A percentile compares a stretch with the other conserved stretches of the same genome.
These are phyloP conservation scores for Brachionus koreanus DNA, from an alignment of 1,140 invertebrate species.

Conservation along the genomic window DNA sequence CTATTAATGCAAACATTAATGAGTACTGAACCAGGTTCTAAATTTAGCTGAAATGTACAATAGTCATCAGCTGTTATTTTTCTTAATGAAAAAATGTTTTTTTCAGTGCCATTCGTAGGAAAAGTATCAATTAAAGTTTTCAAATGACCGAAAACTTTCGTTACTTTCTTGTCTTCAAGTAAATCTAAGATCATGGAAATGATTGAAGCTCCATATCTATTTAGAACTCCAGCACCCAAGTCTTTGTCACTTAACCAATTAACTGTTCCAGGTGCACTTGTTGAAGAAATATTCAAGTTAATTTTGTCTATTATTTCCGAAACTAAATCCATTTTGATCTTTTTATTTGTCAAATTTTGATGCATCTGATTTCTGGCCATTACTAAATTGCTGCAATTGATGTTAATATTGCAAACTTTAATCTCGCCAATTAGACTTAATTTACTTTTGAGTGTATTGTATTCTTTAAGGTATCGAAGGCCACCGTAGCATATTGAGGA, in stretches of 20 bases:
- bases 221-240: conserved; percentile 24
- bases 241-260: conserved; percentile 30
- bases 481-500: conserved; percentile 27
- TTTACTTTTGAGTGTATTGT: not conserved
- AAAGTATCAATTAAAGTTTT: not conserved
- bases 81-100: not conserved
- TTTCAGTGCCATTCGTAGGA: not conserved
- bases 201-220: not conserved
- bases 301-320: not conserved
- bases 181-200: conserved; percentile 21
- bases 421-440: not conserved
- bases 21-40: conserved; percentile 15
- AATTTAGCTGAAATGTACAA: conserved; percentile 34
- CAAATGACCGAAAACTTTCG: not conserved
- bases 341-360: not conserved
- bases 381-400: conserved; percentile 1
- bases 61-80: conserved; percentile 36
- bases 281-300: not conserved
- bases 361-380: not conserved
- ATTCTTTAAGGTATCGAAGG: conserved; percentile 5
- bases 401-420: not conserved
- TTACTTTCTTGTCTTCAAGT: not conserved
- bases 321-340: not conserved
- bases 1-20: conserved; percentile 27
- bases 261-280: not conserved